Base-by-base conservation (phyloP, 2,888 invertebrate genomes). In the Geophilus truncorum region DNA sequence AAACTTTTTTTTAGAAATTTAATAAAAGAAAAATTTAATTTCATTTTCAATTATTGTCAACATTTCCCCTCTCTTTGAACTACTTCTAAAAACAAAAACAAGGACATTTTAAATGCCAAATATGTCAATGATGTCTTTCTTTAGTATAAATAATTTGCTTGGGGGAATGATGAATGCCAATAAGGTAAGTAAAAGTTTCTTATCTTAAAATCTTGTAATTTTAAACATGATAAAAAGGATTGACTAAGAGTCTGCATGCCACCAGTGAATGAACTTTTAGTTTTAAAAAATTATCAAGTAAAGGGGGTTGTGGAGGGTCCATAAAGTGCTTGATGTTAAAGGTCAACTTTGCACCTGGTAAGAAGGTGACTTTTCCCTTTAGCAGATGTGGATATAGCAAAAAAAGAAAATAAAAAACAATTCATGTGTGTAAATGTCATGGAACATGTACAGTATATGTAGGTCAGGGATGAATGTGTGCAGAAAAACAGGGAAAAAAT, bases 361-460 rank as follows among this genome's bases (percentile, higher is more conserved):
- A 21, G 18, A 62, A 62, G 23, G 23, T 62, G 57, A 62, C 57
- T 62, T 57, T 23, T 18, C 57, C 57, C 57, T 23, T 10, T 18
- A 23, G 57, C 57, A 62, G 57, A 62, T 62, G 57, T 62, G 23
- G 21, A 62, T 10, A 62, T 21, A 62, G 7, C 5, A 6, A 23
- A 23, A 62, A 62, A 23, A 62, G 18, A 62, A 62, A 62, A 62
- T 9, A 62, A 62, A 62, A 62, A 62, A 1, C 57, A 62, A 62
- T 62, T 10, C 57, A 62, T 21, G 57, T 62, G 57, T 62, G 57
- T 62, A 62, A 62, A 62, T 62, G 57, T 62, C 57, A 62, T 62
- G 57, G 40, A 62, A 62, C 57, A 62, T 62, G n/a, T n/a, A n/a
- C n/a, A 5, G 57, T 21, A 62, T 12, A 62, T 62, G 1, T 62